phyloP scores from a whole-genome alignment of 2,797 vertebrate genomes.

The Crenuchus spilurus region DNA sequence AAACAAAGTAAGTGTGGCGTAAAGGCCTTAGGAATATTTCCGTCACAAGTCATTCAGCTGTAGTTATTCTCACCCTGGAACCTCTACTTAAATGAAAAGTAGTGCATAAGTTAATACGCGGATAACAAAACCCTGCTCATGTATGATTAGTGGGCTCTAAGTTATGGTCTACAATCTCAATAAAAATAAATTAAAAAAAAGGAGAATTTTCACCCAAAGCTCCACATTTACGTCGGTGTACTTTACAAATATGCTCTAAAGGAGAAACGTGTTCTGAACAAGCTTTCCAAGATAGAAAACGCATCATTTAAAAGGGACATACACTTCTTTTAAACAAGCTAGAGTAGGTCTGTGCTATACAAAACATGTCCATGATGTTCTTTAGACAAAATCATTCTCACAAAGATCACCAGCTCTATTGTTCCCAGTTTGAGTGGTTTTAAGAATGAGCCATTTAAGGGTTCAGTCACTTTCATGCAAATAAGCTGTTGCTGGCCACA shows the following conservation, averaged over 20 bases:
- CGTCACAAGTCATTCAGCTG: constrained; percentile 6
- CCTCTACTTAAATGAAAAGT: constrained; percentile 25
- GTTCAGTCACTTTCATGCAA: too few relatives aligned
- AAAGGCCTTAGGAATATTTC: constrained; percentile 27
- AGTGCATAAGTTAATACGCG: constrained; percentile 43
- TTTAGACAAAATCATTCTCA: too few relatives aligned
- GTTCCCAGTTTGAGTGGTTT: too few relatives aligned
- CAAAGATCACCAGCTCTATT: too few relatives aligned
- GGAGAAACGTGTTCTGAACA: neutral
- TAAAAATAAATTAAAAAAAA: neutral
- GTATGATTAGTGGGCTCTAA: neutral
- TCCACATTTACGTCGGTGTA: neutral
- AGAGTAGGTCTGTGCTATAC: too few relatives aligned
- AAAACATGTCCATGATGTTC: too few relatives aligned
- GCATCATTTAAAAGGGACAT: too few relatives aligned
- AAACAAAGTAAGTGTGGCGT: constrained; percentile 29
- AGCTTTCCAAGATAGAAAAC: neutral
- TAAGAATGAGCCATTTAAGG: too few relatives aligned
- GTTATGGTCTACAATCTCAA: neutral
- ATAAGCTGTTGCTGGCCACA: too few relatives aligned
- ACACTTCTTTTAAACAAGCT: too few relatives aligned
- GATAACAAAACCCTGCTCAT: constrained; percentile 7
- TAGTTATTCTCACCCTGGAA: constrained; percentile 19
- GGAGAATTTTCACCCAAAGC: neutral
- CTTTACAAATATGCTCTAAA: neutral